Evolutionary conservation across 2,888 invertebrate genomes (phyloP), one percentile per base, ranked within the genome.

Genomic region (Drosophila nr. perissopoda): DNA sequence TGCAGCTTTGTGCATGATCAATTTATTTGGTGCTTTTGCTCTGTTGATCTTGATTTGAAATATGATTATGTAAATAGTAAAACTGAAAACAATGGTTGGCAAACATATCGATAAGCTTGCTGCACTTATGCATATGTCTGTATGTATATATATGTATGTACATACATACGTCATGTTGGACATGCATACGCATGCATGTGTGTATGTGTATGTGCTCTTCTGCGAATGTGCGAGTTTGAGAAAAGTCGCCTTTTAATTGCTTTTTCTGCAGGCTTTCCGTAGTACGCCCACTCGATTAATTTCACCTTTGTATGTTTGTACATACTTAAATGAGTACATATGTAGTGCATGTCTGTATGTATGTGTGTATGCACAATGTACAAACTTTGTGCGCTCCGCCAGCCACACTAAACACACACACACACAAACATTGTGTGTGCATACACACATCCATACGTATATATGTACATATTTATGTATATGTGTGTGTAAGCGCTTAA

Each of bases 261-360:
- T 73, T 71, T 76, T 71, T 73, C 73, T 67, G 53, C 73, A 69
- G 67, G 76, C 72, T 73, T 70, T 73, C 48, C 48, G 64, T 66
- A 73, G 31, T 62, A 51, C 83, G 53, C 78, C 76, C 61, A 71
- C 70, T 76, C 69, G 57, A 74, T 69, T 65, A 69, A 80, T 77
- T 79, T 76, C 59, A 82, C 73, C 72, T 78, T 61, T 52, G 51
- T 53, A 49, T 51, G 27, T 54, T 40, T 54, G 48, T 56, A 66
- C 25, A 36, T 62, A 38, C 11, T 25, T 27, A 38, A 18, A 38
- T n/a, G 36, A 29, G 42, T 53, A 34, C 40, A 40, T 53, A 57
- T 36, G n/a, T 31, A 54, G 21, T 45, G 45, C 25, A 45, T 45
- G 16, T 16, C 45, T 18, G 7, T 63, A 52, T 53, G 45, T 45